These are phyloP conservation scores for Tethea ocularis DNA, from an alignment of 2,888 invertebrate species.

Conservation along the genomic window DNA sequence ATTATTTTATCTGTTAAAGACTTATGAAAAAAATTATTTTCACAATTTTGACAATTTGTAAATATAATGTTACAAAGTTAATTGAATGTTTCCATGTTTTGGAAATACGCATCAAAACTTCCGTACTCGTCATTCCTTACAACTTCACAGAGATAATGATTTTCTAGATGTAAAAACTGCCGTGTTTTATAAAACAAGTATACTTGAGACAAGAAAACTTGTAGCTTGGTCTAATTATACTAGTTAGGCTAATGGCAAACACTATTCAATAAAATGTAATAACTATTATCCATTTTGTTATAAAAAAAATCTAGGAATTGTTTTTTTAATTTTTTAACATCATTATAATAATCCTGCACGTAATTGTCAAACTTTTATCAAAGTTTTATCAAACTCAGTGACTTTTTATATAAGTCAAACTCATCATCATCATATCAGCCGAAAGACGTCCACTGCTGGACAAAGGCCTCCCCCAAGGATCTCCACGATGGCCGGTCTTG, in stretches of 20 bases:
- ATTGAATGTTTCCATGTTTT: constrained; percentile 13
- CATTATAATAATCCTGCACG: no score
- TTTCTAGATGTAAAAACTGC: constrained; percentile 66
- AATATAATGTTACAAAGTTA: background rate
- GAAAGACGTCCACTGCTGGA: no score
- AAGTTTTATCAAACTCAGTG: background rate
- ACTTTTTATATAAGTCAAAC: background rate
- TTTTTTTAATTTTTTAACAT: background rate
- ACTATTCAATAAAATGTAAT: constrained; percentile 20
- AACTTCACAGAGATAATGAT: constrained; percentile 68
- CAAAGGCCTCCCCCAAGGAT: no score
- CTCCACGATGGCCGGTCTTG: no score
- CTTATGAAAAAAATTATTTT: no score
- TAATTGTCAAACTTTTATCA: no score
- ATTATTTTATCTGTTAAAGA: no score
- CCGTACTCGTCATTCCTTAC: constrained; percentile 54
- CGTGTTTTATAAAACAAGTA: no score
- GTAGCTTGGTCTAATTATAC: constrained; percentile 22
- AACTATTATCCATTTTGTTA: constrained; percentile 18
- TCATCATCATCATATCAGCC: no score
- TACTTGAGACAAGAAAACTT: constrained; percentile 35
- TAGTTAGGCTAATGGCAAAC: constrained; percentile 29
- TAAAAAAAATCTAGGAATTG: background rate
- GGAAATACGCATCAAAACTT: constrained; percentile 41
- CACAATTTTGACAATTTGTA: background rate